These are phyloP conservation scores for Anneissia japonica DNA, from an alignment of 35 echinoderm and acorn worm species.

Conservation along the genomic window DNA sequence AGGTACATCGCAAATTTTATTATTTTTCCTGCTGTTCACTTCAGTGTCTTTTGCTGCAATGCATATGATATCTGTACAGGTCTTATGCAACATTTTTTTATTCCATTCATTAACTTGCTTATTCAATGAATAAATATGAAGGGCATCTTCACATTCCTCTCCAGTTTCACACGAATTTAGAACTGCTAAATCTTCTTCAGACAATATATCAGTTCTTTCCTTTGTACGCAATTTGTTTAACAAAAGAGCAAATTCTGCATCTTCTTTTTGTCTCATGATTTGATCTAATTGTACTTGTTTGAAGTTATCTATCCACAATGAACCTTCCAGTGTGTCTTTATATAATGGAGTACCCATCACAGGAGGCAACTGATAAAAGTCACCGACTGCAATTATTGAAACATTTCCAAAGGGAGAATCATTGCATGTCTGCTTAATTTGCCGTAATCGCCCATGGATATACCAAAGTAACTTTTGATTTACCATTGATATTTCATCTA, in stretches of 20 bases:
- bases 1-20: background rate
- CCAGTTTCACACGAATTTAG: conserved; percentile 18
- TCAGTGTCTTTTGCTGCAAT: conserved; percentile 21
- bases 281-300: conserved; percentile 26
- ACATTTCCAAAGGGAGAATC: background rate
- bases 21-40: background rate
- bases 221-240: conserved; percentile 54
- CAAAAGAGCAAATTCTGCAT: conserved; percentile 47
- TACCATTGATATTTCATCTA: conserved; percentile 41
- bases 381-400: conserved; percentile 12
- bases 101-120: conserved; percentile 37
- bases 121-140: conserved; percentile 51
- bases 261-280: conserved; percentile 85
- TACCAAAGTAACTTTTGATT: background rate
- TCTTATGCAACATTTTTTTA: conserved; percentile 11
- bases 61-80: conserved; percentile 16
- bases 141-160: conserved; percentile 16
- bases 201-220: conserved; percentile 1
- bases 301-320: conserved; percentile 48
- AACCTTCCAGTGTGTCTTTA: background rate
- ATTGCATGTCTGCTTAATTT: conserved; percentile 12
- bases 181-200: conserved; percentile 12
- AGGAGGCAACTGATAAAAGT: conserved; percentile 12
- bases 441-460: conserved; percentile 8
- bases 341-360: too few relatives aligned